These are phyloP conservation scores for Trilocha varians DNA, from an alignment of 2,888 invertebrate genomes.

Conservation along the genomic window DNA sequence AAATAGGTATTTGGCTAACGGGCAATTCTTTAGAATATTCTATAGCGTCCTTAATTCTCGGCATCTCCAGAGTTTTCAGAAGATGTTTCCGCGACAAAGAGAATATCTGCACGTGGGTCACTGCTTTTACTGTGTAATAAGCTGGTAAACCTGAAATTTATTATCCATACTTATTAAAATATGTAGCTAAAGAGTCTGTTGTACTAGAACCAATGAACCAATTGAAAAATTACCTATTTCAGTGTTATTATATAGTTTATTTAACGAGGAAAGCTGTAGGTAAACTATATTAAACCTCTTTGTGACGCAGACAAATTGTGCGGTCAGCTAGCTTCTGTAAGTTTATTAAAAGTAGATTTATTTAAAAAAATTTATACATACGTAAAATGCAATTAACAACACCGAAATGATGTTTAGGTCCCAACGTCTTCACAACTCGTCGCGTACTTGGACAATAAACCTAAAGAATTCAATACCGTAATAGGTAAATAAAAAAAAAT, in stretches of 20 bases:
- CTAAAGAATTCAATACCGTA: slow-evolving; percentile 24
- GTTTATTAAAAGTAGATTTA: background rate
- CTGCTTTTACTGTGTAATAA: slow-evolving; percentile 46
- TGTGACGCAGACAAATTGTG: no score
- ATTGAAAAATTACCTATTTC: no score
- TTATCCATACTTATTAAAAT: no score
- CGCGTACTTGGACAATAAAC: slow-evolving; percentile 35
- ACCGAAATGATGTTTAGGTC: slow-evolving; percentile 37
- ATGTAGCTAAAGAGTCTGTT: no score
- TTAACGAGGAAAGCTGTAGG: no score
- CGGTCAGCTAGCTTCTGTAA: no score
- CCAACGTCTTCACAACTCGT: slow-evolving; percentile 23
- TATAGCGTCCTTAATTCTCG: slow-evolving; percentile 39
- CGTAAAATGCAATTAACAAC: slow-evolving; percentile 46
- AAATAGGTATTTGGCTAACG: slow-evolving; percentile 20
- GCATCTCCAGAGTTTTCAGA: slow-evolving; percentile 26
- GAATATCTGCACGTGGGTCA: slow-evolving; percentile 48
- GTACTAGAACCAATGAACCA: no score
- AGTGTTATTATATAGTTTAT: no score
- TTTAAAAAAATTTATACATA: slow-evolving; percentile 23
- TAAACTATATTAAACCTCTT: no score
- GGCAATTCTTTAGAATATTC: slow-evolving; percentile 32
- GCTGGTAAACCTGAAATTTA: slow-evolving; percentile 55
- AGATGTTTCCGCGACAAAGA: slow-evolving; percentile 42
- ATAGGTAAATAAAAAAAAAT: no score